Evolutionary conservation across 2,113 vertebrate species (phyloP).

Genomic region (Dasypus novemcinctus): DNA sequence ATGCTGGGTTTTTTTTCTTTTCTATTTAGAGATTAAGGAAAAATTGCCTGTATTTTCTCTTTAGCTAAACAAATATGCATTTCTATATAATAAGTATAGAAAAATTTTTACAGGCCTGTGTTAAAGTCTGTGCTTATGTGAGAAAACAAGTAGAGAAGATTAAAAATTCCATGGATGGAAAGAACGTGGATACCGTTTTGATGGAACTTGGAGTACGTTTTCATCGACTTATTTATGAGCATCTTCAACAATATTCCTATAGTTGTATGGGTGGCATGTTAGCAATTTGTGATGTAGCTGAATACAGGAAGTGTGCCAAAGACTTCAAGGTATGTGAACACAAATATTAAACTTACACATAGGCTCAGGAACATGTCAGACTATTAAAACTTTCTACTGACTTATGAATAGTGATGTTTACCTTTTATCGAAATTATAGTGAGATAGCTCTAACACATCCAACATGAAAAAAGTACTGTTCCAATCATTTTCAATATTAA

Average conservation of each 20-base stretch:
- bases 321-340: slow-evolving; percentile 89
- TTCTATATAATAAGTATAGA: slow-evolving; percentile 69
- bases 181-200: slow-evolving; percentile 97
- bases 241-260: slow-evolving; percentile 98
- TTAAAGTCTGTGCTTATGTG: slow-evolving; percentile 95
- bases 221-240: slow-evolving; percentile 97
- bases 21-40: slow-evolving; percentile 36
- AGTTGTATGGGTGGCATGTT: slow-evolving; percentile 99
- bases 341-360: slow-evolving; percentile 1
- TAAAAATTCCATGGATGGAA: slow-evolving; percentile 97
- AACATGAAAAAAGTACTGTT: neutral
- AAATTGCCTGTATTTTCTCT: slow-evolving; percentile 46
- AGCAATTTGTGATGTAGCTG: slow-evolving; percentile 98
- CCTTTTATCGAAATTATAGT: neutral
- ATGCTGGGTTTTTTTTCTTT: slow-evolving; percentile 7
- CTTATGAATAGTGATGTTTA: neutral
- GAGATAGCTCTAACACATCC: neutral
- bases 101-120: slow-evolving; percentile 90
- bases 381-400: slow-evolving; percentile 37
- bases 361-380: slow-evolving; percentile 12
- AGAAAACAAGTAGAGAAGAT: slow-evolving; percentile 97
- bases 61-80: slow-evolving; percentile 49
- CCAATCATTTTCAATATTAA: neutral
- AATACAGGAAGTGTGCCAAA: slow-evolving; percentile 98
- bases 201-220: slow-evolving; percentile 97